phyloP scores from a whole-genome alignment of 2,888 invertebrate species.

The Lycocerus yunnanus region DNA sequence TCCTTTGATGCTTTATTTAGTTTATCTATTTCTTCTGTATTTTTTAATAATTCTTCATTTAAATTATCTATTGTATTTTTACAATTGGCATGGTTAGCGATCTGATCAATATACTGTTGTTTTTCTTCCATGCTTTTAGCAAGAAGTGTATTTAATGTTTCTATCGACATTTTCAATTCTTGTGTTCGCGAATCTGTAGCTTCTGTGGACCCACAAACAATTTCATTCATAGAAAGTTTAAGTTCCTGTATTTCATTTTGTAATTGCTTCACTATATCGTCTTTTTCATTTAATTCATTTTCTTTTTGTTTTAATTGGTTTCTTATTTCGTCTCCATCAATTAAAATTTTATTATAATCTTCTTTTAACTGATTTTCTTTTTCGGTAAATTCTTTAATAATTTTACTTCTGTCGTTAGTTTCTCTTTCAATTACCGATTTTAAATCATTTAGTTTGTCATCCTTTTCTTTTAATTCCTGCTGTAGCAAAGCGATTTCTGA shows the following conservation, averaged over 20 bases:
- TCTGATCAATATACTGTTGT: background rate
- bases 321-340: background rate
- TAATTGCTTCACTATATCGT: background rate
- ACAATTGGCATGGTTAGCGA: background rate
- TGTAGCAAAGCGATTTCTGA: background rate
- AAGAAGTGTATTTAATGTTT: constrained; percentile 19
- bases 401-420: background rate
- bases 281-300: background rate
- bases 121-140: constrained; percentile 5
- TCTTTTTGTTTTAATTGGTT: background rate
- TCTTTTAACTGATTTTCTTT: background rate
- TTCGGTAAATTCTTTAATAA: background rate
- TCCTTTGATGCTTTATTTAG: background rate
- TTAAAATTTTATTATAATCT: background rate
- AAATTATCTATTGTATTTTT: background rate
- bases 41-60: background rate
- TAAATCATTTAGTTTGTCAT: background rate
- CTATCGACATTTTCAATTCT: constrained; percentile 16
- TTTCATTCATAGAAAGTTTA: background rate
- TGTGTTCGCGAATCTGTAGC: constrained; percentile 3
- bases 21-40: background rate
- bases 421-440: background rate
- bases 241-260: background rate
- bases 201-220: background rate
- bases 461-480: background rate